Percentiles rank a stretch among this genome's conserved stretches.
Conservation (phyloP, 2,113 vertebrate genomes). For the Campylomormyrus tamandua region DNA sequence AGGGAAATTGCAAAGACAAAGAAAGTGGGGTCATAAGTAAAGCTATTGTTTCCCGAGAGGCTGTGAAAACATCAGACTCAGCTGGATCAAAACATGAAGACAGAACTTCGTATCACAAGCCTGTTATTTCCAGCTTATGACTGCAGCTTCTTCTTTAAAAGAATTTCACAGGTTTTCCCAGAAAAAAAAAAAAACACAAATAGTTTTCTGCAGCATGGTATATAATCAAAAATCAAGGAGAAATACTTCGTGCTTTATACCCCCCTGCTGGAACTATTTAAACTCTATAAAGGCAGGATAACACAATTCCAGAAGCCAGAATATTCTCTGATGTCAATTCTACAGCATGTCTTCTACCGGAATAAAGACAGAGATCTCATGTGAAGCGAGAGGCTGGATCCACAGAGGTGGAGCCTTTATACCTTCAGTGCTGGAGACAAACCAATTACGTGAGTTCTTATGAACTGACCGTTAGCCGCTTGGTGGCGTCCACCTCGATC, state of each 20-base stretch:
- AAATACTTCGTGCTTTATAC: neutral
- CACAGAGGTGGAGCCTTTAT: neutral
- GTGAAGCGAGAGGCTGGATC: neutral
- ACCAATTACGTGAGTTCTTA: neutral
- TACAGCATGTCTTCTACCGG: neutral
- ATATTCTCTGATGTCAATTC: neutral
- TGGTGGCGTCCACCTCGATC: constrained; percentile 88
- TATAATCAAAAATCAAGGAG: neutral
- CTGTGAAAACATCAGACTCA: neutral
- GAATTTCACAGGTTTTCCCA: neutral
- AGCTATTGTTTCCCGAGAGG: neutral
- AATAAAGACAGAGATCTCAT: neutral
- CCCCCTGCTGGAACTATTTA: neutral
- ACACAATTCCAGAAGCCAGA: neutral
- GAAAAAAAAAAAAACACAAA: neutral
- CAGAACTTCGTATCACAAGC: neutral
- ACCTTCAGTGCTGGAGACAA: neutral
- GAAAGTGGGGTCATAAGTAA: neutral
- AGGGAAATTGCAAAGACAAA: neutral
- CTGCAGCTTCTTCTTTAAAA: neutral
- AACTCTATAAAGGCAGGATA: neutral
- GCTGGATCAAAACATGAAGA: neutral
- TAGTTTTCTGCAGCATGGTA: neutral
- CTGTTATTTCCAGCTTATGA: neutral
- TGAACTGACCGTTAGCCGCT: constrained; percentile 80